A percentile compares a stretch with the other conserved stretches of the same genome.
Conservation (phyloP, 1,140 invertebrate species). For the Nephila pilipes region DNA sequence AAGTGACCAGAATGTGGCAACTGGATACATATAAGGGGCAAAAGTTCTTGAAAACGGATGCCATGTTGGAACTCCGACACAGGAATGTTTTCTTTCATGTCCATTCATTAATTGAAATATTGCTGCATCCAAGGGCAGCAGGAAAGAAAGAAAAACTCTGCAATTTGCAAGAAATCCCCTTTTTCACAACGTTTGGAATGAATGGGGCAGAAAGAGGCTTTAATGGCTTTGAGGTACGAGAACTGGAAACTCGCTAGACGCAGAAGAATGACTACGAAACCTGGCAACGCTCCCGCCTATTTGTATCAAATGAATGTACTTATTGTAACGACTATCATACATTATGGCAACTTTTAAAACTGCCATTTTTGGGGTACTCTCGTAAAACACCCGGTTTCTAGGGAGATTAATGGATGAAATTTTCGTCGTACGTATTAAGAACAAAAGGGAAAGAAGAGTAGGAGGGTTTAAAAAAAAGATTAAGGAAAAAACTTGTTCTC, state of each 20-base stretch:
- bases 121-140: background rate
- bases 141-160: background rate
- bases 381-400: conserved; percentile 48
- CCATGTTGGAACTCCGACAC: background rate
- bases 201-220: conserved; percentile 74
- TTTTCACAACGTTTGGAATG: conserved; percentile 72
- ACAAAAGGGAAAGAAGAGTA: conserved; percentile 56
- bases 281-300: conserved; percentile 77
- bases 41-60: too few relatives aligned
- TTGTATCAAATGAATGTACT: conserved; percentile 77
- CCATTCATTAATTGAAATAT: background rate
- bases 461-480: conserved; percentile 16
- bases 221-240: conserved; percentile 76
- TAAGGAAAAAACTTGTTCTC: conserved; percentile 72
- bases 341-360: conserved; percentile 77
- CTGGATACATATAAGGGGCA: too few relatives aligned
- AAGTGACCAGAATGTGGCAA: too few relatives aligned
- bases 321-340: conserved; percentile 77
- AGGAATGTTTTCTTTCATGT: background rate
- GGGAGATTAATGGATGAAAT: conserved; percentile 76
- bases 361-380: conserved; percentile 75
- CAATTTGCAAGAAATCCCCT: conserved; percentile 74
- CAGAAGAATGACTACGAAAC: conserved; percentile 75
- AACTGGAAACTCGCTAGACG: conserved; percentile 68
- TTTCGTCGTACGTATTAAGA: conserved; percentile 69